Base-by-base conservation (phyloP, 2,113 vertebrate genomes). In the Pantherophis guttatus region DNA sequence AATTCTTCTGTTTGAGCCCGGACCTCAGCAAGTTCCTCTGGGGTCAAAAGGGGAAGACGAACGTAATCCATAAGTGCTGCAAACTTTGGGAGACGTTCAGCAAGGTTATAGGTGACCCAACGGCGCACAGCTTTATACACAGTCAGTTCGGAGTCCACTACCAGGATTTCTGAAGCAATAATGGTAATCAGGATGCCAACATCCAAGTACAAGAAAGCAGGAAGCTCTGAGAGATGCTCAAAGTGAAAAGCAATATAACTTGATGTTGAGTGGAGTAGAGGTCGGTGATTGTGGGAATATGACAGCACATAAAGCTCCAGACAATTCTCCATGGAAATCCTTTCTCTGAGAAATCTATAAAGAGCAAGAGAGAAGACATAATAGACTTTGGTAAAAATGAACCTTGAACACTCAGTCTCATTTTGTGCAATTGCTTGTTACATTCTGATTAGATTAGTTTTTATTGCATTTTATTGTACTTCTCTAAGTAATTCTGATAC, bases 291-390 rank as follows among this genome's bases (percentile, higher is more conserved):
- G 93, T 98, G 98, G 3, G 98, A 98, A 57, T 98, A 97, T 12
- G 98, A 98, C 95, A 98, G 95, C 26, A 97, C 98, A 90, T 98
- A 98, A 97, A 98, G 98, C 5, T 97, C 98, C 94, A 98, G 95
- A 70, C 98, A 98, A 95, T 98, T 98, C 87, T 98, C 97, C 96
- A 98, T 97, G 0, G 98, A 98, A 62, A 98, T 96, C 94, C 98
- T 97, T 93, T 98, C 98, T 86, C 97, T 98, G 0, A 98, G 96
- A 94, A 98, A 98, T 95, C 98, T 98, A 15, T 90, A 62, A 93
- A 13, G 86, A 57, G 19, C 24, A 88, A n/a, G 26, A n/a, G n/a
- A 39, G 53, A 3, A 5, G 23, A 54, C 17, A 21, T 44, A 26
- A 52, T 29, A 44, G 57, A 90, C 24, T 86, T 86, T 86, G 19